A percentile compares a stretch with the other conserved stretches of the same genome.
Conservation (phyloP, 2,888 invertebrate genomes). For the Drosophila trichaetosa region DNA sequence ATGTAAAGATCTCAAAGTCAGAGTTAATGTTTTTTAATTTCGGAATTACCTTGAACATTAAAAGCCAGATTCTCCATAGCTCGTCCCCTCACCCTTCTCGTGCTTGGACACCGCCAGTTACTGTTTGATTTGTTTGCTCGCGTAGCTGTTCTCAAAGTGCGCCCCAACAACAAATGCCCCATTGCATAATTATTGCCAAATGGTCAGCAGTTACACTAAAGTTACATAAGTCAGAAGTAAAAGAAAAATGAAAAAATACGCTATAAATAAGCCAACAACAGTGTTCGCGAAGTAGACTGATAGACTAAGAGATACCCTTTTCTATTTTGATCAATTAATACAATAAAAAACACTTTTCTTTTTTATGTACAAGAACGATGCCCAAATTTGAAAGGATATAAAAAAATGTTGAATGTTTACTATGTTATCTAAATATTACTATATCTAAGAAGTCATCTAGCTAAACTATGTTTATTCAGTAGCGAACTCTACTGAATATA, state of each 20-base stretch:
- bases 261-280: constrained; percentile 10
- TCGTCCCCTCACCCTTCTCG: neutral
- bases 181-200: constrained; percentile 72
- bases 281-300: neutral
- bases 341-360: neutral
- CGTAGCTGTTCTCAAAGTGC: constrained; percentile 21
- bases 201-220: constrained; percentile 40
- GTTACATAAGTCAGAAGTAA: constrained; percentile 56
- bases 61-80: constrained; percentile 19
- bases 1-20: constrained; percentile 73
- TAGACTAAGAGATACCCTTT: constrained; percentile 6
- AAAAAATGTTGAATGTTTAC: neutral
- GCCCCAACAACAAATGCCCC: constrained; percentile 24
- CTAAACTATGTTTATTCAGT: neutral
- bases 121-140: constrained; percentile 32
- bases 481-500: neutral
- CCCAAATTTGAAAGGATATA: neutral
- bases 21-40: constrained; percentile 60
- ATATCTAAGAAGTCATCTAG: neutral
- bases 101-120: neutral
- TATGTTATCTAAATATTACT: too few species aligned
- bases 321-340: neutral
- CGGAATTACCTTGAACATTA: constrained; percentile 59
- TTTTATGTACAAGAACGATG: neutral
- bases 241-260: constrained; percentile 14